phyloP scores from a whole-genome alignment of 2,797 vertebrate species.

The Poliocrania exsul region DNA sequence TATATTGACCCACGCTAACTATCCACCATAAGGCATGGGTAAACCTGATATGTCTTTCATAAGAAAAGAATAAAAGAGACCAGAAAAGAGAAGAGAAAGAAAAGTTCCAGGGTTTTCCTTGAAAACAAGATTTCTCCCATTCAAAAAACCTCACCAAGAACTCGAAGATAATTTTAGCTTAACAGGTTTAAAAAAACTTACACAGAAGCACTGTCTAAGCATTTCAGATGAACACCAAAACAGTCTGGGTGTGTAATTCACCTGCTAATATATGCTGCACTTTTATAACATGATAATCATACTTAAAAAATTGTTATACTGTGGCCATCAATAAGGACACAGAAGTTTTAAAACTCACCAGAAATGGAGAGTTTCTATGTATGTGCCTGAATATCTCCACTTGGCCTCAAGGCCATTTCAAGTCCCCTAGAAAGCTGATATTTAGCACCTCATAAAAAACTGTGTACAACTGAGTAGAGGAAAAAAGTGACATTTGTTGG shows the following conservation, averaged over 20 bases:
- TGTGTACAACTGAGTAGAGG: conserved; percentile 67
- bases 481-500: conserved; percentile 69
- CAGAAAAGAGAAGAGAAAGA: neutral
- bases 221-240: neutral
- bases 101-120: neutral
- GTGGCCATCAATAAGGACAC: neutral
- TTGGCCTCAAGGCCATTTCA: conserved; percentile 56
- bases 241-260: neutral
- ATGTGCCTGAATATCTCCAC: conserved; percentile 29
- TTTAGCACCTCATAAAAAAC: conserved; percentile 79
- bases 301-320: neutral
- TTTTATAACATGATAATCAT: neutral
- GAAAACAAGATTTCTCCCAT: neutral
- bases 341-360: neutral
- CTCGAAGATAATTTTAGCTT: neutral
- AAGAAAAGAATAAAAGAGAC: neutral
- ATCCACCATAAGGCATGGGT: neutral
- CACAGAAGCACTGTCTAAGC: neutral
- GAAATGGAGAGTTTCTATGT: neutral
- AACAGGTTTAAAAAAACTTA: neutral
- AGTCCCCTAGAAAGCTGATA: conserved; percentile 75
- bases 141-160: neutral
- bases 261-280: neutral
- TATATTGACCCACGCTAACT: neutral
- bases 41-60: neutral